A percentile compares a stretch with the other conserved stretches of the same genome.
These are phyloP conservation scores for Istiophorus platypterus DNA, from an alignment of 2,113 vertebrate genomes.

Conservation along the genomic window DNA sequence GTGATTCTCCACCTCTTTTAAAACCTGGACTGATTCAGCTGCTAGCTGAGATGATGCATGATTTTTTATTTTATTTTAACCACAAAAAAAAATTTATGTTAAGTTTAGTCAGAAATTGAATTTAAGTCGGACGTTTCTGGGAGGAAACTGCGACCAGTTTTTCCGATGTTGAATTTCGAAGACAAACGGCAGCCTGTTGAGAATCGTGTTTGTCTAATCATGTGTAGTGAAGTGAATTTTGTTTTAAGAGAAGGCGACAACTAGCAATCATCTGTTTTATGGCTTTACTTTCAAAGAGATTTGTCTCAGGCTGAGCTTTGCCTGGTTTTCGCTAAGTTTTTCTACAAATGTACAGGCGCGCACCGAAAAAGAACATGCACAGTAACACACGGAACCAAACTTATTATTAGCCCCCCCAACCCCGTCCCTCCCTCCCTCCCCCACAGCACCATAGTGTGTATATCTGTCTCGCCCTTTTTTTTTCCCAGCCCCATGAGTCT, in stretches of 20 bases:
- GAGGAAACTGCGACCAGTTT: background rate
- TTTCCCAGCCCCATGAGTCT: slow-evolving; percentile 9
- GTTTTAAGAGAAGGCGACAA: background rate
- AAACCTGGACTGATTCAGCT: too few species aligned
- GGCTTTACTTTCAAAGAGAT: too few species aligned
- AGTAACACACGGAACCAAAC: slow-evolving; percentile 7
- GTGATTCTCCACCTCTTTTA: too few species aligned
- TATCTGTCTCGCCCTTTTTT: background rate
- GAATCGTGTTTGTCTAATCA: background rate
- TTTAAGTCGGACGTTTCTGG: background rate
- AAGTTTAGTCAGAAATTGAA: background rate
- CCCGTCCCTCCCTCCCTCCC: background rate
- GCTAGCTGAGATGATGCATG: too few species aligned
- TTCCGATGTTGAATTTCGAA: background rate
- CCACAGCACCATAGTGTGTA: background rate
- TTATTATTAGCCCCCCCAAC: slow-evolving; percentile 28
- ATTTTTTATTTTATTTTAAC: too few species aligned
- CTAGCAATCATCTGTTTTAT: background rate
- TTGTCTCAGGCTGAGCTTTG: background rate
- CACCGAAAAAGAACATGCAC: slow-evolving; percentile 9
- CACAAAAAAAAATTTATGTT: too few species aligned
- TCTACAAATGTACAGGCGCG: background rate
- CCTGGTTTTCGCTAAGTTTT: background rate
- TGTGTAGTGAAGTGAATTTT: background rate
- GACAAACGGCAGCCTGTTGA: background rate